Evolutionary conservation across 2,113 vertebrate species (phyloP), one percentile per base, ranked within the genome.

Genomic region (Hippocampus guttulatus): DNA sequence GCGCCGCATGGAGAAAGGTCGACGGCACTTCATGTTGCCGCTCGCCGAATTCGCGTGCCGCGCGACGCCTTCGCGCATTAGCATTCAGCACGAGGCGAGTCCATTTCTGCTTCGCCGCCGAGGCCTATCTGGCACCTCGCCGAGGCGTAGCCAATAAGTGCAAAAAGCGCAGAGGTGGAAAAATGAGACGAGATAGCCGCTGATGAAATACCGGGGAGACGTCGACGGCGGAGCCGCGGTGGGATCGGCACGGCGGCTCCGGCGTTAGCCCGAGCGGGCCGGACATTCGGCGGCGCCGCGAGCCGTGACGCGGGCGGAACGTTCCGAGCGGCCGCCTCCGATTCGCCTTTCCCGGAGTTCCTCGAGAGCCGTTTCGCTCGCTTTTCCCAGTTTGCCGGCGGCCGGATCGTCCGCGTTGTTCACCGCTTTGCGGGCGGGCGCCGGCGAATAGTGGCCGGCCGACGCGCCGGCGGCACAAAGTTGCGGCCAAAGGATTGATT

Each of bases 231-330:
- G 70, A 71, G 76, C 52, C 55, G 72, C 49, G 64, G 63, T 2
- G 20, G 40, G 33, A 38, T n/a, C 33, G 61, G 79, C 81, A 73
- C 80, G 78, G 72, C 77, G 85, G 77, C 78, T 85, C 81, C 38
- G 68, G 87, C 81, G 90, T 92, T 89, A 91, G 88, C 74, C 76
- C 82, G 83, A 79, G 90, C 90, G 88, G 82, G 89, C 84, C 85
- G 83, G 85, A 82, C 82, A 84, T 84, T 90, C 86, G 87, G 87
- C 87, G 85, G 85, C 79, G 76, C 85, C 16, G 47, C 85, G 85
- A 76, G 85, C 90, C 90, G 81, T 90, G 88, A 90, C 87, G 90
- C 86, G 91, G 88, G 88, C 81, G 90, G 87, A 82, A n/a, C 87
- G 88, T 86, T 91, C 86, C 85, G 86, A 91, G 92, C 86, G 89